Evolutionary conservation across 2,888 invertebrate genomes (phyloP), one percentile per base, ranked within the genome.

Genomic region (Isotomurus palustris): DNA sequence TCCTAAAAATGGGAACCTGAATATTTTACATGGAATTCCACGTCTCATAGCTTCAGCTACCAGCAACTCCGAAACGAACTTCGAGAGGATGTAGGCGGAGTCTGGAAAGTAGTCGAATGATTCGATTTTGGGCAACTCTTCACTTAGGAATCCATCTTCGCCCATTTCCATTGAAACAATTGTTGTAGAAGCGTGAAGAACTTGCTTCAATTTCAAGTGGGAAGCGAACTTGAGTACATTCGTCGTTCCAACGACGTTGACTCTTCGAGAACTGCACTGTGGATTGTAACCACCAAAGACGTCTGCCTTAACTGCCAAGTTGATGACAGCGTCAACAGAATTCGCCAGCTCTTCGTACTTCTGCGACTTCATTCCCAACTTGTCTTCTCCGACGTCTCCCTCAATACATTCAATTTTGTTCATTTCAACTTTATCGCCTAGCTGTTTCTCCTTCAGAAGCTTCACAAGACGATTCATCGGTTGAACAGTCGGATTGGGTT

Each of bases 301-400:
- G 32, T 14, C 14, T 8, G 32, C 32, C 8, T 10, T 32, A 10
- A 32, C 14, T 10, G 32, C 32, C 32, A 32, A 32, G 32, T 32
- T 32, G 32, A 32, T 10, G 8, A 32, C 32, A 14, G 32, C 32
- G 14, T 32, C 32, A 10, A 32, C 32, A 8, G 8, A 8, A 10
- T 32, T 14, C 14, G 32, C 14, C 8, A 32, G 32, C 8, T 8
- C 14, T 32, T 8, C 14, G 32, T 32, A 32, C 14, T 8, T 32
- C 8, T 32, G 8, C 14, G 8, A 10, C 14, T 8, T 10, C 32
- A 32, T 8, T 32, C 62, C 29, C 51, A 61, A 47, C 27, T 52
- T 35, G 2, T 56, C 35, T 2, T 62, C 40, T 1, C 53, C 47
- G 10, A 65, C 38, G 35, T 67, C 56, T 17, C 63, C 67, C 17